Conservation (phyloP, 2,888 invertebrate genomes). For the Coleophora deauratella region DNA sequence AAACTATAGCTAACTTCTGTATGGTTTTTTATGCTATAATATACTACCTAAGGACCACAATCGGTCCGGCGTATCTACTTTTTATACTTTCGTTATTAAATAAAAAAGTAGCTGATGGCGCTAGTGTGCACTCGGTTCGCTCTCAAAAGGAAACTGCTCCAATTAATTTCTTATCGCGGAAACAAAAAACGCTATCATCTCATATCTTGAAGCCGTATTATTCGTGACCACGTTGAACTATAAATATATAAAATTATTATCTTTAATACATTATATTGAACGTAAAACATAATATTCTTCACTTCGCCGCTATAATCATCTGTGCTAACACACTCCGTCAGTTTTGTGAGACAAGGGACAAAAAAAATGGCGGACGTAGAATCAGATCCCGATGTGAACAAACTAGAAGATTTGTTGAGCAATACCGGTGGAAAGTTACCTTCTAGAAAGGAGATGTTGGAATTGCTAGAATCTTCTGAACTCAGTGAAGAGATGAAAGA, state of each 20-base stretch:
- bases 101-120: too few species aligned
- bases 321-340: not conserved
- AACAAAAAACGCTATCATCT: not conserved
- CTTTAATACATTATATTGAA: conserved; percentile 1
- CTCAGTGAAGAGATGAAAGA: conserved; percentile 77
- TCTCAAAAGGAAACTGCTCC: too few species aligned
- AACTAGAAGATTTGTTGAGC: conserved; percentile 39
- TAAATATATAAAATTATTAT: too few species aligned
- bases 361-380: conserved; percentile 30
- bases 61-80: too few species aligned
- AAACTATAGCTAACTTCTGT: too few species aligned
- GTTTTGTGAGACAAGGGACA: not conserved
- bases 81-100: too few species aligned
- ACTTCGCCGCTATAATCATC: too few species aligned
- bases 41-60: too few species aligned
- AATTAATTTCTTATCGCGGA: not conserved
- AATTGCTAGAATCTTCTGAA: conserved; percentile 73
- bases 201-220: not conserved
- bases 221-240: not conserved
- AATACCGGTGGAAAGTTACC: conserved; percentile 51
- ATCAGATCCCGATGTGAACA: conserved; percentile 22
- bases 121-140: too few species aligned
- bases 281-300: too few species aligned
- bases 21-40: too few species aligned
- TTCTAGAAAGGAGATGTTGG: conserved; percentile 70